A percentile compares a stretch with the other conserved stretches of the same genome.
phyloP scores from a whole-genome alignment of 2,113 vertebrate genomes.

The Corythoichthys haematopterus region DNA sequence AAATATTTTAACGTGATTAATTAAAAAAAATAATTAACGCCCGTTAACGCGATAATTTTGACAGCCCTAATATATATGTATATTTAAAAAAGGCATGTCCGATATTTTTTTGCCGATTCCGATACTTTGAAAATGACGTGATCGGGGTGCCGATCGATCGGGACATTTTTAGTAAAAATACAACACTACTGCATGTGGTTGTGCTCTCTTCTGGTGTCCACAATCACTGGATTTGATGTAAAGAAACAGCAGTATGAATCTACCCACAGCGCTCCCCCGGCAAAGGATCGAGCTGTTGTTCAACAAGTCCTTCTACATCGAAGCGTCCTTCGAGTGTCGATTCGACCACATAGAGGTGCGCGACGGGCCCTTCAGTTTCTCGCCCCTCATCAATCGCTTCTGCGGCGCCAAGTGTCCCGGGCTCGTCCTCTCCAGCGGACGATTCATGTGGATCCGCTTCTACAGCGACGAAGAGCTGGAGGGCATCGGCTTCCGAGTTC shows the following conservation, averaged over 20 bases:
- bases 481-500: constrained; percentile 87
- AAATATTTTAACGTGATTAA: too few species aligned
- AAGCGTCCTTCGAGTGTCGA: constrained; percentile 92
- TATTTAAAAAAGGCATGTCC: too few species aligned
- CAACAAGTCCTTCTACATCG: constrained; percentile 84
- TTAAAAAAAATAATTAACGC: too few species aligned
- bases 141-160: too few species aligned
- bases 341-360: constrained; percentile 94
- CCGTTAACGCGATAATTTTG: too few species aligned
- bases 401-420: constrained; percentile 84
- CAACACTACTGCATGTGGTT: too few species aligned
- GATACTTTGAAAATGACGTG: too few species aligned
- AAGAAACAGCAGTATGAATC: not conserved
- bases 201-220: too few species aligned
- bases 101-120: too few species aligned
- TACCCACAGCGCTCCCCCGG: constrained; percentile 79
- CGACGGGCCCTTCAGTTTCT: constrained; percentile 94
- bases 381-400: constrained; percentile 88
- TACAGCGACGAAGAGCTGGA: constrained; percentile 93
- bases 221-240: too few species aligned
- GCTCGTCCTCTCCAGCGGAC: constrained; percentile 85
- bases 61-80: too few species aligned
- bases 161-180: too few species aligned
- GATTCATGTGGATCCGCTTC: constrained; percentile 98
- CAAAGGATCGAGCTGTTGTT: constrained; percentile 91